A percentile compares a stretch with the other conserved stretches of the same genome.
Conservation (phyloP, 2,888 invertebrate genomes). For the Rhingia campestris region DNA sequence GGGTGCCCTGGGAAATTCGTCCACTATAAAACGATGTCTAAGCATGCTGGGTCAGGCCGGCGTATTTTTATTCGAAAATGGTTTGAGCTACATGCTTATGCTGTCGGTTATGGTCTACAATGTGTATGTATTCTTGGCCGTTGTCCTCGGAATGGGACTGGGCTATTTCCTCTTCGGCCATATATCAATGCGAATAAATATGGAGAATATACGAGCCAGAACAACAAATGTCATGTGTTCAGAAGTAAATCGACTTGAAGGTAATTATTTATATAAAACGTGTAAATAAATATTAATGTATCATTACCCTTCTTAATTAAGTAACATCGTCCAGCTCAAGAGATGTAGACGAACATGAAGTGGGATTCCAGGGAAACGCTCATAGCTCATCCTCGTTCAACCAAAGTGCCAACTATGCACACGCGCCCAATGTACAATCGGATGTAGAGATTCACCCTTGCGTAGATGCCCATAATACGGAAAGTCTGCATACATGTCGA, state of each 20-base stretch:
- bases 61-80: constrained; percentile 82
- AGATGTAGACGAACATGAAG: constrained; percentile 5
- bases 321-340: not conserved
- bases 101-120: constrained; percentile 89
- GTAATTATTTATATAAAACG: constrained; percentile 48
- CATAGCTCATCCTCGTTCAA: constrained; percentile 20
- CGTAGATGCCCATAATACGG: constrained; percentile 46
- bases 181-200: constrained; percentile 83
- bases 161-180: constrained; percentile 86
- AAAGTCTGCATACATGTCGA: constrained; percentile 54
- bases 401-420: constrained; percentile 25
- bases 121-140: constrained; percentile 86
- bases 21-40: constrained; percentile 55
- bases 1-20: constrained; percentile 5
- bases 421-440: constrained; percentile 23
- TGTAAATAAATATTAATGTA: not conserved
- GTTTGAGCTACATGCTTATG: constrained; percentile 88
- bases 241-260: constrained; percentile 80
- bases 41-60: constrained; percentile 69
- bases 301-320: not conserved
- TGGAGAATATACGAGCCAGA: constrained; percentile 83
- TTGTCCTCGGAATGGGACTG: constrained; percentile 86
- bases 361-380: constrained; percentile 15
- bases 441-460: constrained; percentile 52
- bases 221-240: constrained; percentile 82